Evolutionary conservation across 2,888 invertebrate genomes (phyloP).

Genomic region (Pseudococcus jackbeardsleyi): DNA sequence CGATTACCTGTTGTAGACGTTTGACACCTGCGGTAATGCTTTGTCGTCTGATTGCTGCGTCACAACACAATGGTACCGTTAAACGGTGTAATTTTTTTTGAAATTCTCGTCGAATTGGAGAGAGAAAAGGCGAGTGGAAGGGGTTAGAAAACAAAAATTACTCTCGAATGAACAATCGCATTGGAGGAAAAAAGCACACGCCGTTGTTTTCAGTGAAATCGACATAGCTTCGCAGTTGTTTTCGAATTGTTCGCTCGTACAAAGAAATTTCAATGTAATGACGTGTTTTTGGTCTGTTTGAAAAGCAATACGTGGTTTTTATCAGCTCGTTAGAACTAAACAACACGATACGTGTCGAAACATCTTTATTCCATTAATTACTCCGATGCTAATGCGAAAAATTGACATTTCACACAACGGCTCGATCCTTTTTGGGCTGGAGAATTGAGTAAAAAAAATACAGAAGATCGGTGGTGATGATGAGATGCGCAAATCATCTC

Average conservation of each 20-base stretch:
- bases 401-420: not conserved
- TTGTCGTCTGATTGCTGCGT: not conserved
- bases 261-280: constrained; percentile 24
- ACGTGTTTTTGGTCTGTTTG: not conserved
- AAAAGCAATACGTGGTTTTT: constrained; percentile 19
- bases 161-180: not conserved
- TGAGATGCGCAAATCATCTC: not conserved
- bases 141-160: not conserved
- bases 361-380: constrained; percentile 41
- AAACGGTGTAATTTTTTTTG: not conserved
- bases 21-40: constrained; percentile 9
- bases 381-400: no score
- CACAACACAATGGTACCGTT: not conserved
- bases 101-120: not conserved
- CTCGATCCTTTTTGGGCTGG: no score
- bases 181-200: not conserved
- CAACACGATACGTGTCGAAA: constrained; percentile 19
- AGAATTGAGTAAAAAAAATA: no score
- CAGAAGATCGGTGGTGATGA: not conserved
- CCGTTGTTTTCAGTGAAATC: constrained; percentile 25
- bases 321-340: constrained; percentile 25
- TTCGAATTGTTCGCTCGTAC: not conserved
- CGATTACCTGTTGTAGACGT: not conserved
- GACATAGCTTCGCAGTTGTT: not conserved
- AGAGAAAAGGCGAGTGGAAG: not conserved